Percentiles rank a stretch among this genome's conserved stretches.
These are phyloP conservation scores for Trichomycterus rosablanca DNA, from an alignment of 2,113 vertebrate genomes.

Conservation along the genomic window DNA sequence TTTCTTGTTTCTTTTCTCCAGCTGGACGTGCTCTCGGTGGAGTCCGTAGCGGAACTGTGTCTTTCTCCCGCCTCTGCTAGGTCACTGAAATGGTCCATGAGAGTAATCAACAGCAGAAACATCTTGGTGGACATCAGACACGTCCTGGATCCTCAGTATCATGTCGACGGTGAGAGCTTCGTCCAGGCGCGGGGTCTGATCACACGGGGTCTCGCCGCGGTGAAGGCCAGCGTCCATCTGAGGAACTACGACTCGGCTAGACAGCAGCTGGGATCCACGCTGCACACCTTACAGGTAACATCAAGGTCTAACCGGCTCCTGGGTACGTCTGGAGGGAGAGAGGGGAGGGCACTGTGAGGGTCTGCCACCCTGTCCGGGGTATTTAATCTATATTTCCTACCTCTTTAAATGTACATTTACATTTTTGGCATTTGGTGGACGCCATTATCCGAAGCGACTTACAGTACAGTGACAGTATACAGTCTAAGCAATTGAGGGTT, in stretches of 20 bases:
- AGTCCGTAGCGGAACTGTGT: conserved; percentile 8
- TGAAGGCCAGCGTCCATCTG: conserved; percentile 3
- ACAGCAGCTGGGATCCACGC: not conserved
- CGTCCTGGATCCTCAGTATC: not conserved
- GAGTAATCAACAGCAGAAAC: not conserved
- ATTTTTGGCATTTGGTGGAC: too few species aligned
- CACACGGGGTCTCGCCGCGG: not conserved
- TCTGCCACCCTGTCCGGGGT: too few species aligned
- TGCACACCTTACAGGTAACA: conserved; percentile 18
- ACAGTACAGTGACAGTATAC: too few species aligned
- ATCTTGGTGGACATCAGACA: not conserved
- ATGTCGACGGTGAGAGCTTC: conserved; percentile 25
- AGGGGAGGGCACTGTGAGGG: too few species aligned
- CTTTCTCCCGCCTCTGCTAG: not conserved
- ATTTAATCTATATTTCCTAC: too few species aligned
- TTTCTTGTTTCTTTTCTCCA: not conserved
- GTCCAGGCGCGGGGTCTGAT: not conserved
- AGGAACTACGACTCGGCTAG: not conserved
- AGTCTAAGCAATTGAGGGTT: too few species aligned
- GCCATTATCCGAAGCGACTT: too few species aligned
- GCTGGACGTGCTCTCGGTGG: not conserved
- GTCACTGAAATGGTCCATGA: conserved; percentile 3
- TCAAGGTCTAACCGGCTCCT: not conserved
- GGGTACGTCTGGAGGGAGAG: too few species aligned
- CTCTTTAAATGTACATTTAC: too few species aligned